phyloP scores from a whole-genome alignment of 2,888 invertebrate genomes.

The Gastracanthus pulcherrimus region DNA sequence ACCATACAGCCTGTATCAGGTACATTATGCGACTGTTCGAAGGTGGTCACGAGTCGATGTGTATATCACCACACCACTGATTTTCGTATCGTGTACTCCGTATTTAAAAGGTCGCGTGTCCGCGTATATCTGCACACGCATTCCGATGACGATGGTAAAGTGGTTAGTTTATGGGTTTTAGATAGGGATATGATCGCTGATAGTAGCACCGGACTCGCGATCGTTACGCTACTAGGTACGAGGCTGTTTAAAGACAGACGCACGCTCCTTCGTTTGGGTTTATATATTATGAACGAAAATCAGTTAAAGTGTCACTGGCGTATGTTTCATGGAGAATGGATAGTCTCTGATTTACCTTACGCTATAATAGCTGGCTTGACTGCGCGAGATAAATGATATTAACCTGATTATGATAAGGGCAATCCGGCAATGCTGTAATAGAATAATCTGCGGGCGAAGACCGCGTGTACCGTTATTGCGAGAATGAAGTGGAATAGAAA shows the following conservation, averaged over 20 bases:
- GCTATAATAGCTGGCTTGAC: background rate
- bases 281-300: conserved; percentile 8
- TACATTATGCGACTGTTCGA: too few species aligned
- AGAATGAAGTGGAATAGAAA: too few species aligned
- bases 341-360: background rate
- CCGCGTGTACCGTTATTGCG: background rate
- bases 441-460: background rate
- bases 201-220: background rate
- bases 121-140: background rate
- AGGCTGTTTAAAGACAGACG: too few species aligned
- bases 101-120: too few species aligned
- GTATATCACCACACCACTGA: too few species aligned
- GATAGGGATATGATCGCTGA: conserved; percentile 6
- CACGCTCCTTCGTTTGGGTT: background rate
- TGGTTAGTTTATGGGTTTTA: conserved; percentile 16
- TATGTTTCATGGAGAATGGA: background rate
- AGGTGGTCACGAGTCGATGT: too few species aligned
- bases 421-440: background rate
- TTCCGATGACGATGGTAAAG: background rate
- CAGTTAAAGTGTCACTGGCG: background rate
- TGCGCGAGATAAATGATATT: conserved; percentile 4
- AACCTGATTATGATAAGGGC: conserved; percentile 25
- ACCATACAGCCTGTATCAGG: too few species aligned
- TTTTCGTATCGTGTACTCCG: too few species aligned
- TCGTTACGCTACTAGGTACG: too few species aligned